Percentiles rank a stretch among this genome's conserved stretches.
phyloP scores from a whole-genome alignment of 2,888 invertebrate species.

The Drosophila prolongata region DNA sequence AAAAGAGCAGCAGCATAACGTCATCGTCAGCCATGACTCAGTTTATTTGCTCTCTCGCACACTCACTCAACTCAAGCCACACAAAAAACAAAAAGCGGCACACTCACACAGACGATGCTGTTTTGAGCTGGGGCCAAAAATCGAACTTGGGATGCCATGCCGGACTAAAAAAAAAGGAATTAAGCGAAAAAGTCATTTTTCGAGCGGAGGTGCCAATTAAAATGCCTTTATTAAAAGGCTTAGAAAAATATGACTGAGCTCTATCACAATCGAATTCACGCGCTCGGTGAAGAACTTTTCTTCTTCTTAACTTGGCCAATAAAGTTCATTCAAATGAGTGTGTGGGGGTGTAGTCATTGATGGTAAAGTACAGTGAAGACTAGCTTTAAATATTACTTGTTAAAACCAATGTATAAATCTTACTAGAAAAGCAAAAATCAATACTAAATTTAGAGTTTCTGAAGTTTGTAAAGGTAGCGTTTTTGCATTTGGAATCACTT shows the following conservation, averaged over 20 bases:
- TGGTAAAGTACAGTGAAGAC: conserved; percentile 23
- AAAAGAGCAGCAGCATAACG: conserved; percentile 60
- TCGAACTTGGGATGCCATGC: conserved; percentile 13
- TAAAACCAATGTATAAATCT: too few species aligned
- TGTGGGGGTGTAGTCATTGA: conserved; percentile 32
- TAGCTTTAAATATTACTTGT: not conserved
- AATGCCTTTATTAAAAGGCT: conserved; percentile 62
- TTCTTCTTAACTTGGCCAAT: conserved; percentile 49
- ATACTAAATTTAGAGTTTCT: too few species aligned
- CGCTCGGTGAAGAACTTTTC: conserved; percentile 25
- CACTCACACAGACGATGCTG: conserved; percentile 33
- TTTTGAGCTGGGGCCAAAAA: conserved; percentile 22
- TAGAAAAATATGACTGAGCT: conserved; percentile 34
- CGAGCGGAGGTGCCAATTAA: conserved; percentile 38
- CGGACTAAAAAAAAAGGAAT: conserved; percentile 36
- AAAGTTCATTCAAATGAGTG: conserved; percentile 70
- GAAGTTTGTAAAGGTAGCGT: too few species aligned
- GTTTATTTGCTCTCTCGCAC: conserved; percentile 63
- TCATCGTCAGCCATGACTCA: conserved; percentile 73
- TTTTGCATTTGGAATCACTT: too few species aligned
- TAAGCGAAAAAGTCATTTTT: conserved; percentile 16
- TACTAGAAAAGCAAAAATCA: too few species aligned
- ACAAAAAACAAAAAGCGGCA: conserved; percentile 19
- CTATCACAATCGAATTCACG: conserved; percentile 57
- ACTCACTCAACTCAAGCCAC: conserved; percentile 6